phyloP scores from a whole-genome alignment of 2,888 invertebrate species.

The Ochlodes sylvanus region DNA sequence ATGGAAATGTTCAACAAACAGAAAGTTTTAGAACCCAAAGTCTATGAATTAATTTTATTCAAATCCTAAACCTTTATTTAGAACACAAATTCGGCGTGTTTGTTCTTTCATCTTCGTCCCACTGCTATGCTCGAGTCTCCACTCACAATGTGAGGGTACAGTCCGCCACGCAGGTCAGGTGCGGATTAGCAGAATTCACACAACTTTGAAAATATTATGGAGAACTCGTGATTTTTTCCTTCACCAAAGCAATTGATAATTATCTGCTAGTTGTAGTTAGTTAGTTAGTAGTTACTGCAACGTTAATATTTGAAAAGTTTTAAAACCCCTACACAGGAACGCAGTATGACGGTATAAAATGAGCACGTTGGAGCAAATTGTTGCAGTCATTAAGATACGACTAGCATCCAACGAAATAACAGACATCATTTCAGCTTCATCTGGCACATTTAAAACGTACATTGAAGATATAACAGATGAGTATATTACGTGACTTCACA shows the following conservation, averaged over 20 bases:
- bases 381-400: conserved; percentile 31
- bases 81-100: neutral
- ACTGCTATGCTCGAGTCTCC: no score
- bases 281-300: conserved; percentile 8
- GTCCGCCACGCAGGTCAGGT: no score
- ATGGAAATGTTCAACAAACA: neutral
- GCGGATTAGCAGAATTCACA: no score
- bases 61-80: no score
- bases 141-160: no score
- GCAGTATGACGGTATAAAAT: conserved; percentile 7
- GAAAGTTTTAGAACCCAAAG: neutral
- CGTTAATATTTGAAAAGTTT: neutral
- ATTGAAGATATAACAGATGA: conserved; percentile 7
- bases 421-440: conserved; percentile 27
- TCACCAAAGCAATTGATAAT: no score
- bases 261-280: no score
- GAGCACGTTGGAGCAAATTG: conserved; percentile 29
- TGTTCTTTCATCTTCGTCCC: neutral
- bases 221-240: no score
- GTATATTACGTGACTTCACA: conserved; percentile 6
- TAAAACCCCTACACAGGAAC: neutral
- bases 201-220: no score
- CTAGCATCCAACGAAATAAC: conserved; percentile 25
- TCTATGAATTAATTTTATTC: neutral
- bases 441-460: conserved; percentile 25